A percentile compares a stretch with the other conserved stretches of the same genome.
phyloP scores from a whole-genome alignment of 2,113 vertebrate species.

The Calidris pugnax region DNA sequence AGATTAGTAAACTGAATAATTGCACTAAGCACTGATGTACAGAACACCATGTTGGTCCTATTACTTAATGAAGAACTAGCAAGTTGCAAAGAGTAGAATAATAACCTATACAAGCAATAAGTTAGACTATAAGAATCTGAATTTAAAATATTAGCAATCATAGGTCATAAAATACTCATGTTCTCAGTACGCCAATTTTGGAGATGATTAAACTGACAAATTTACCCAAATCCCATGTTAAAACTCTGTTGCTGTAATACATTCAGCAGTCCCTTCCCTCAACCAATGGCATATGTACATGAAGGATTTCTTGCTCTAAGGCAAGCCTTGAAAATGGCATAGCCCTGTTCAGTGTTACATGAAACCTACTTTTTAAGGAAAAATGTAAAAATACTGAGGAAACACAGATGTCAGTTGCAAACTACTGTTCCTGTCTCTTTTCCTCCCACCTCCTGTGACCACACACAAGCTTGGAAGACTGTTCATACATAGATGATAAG shows the following conservation, averaged over 20 bases:
- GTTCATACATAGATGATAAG: neutral
- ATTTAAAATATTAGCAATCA: neutral
- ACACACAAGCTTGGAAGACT: neutral
- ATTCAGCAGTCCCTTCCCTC: neutral
- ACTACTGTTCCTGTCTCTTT: neutral
- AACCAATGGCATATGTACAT: rapidly evolving
- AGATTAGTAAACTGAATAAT: neutral
- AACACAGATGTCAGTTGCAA: neutral
- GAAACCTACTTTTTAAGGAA: neutral
- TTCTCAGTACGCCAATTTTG: neutral
- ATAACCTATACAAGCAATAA: neutral
- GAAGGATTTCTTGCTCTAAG: neutral
- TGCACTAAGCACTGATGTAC: neutral
- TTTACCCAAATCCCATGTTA: neutral
- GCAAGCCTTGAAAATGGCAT: neutral
- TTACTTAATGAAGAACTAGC: neutral
- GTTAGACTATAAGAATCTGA: neutral
- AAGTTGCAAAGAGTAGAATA: neutral
- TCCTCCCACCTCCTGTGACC: neutral
- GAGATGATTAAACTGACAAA: neutral
- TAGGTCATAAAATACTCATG: neutral
- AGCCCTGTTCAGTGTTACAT: neutral
- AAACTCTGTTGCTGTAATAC: neutral
- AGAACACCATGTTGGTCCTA: neutral
- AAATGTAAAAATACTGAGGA: neutral